Evolutionary conservation across 64 coral and sea anemone genomes (phyloP).

Genomic region (Montipora foliosa): DNA sequence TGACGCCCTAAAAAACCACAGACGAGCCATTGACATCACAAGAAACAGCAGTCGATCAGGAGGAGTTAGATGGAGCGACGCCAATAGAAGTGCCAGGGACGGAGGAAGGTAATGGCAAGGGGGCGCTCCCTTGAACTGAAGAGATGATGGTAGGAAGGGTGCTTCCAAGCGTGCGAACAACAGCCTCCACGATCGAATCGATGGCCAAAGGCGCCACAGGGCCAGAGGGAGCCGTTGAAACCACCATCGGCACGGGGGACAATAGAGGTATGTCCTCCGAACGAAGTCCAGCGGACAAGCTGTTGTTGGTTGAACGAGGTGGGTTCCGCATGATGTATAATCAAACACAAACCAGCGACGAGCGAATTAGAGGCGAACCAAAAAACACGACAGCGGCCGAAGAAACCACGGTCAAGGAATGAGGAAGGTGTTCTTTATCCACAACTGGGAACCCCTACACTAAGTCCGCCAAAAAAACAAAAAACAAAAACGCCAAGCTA

Average conservation of each 20-base stretch:
- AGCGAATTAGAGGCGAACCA: too few species aligned
- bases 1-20: too few species aligned
- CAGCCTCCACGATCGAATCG: background rate
- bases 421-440: too few species aligned
- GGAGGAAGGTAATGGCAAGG: background rate
- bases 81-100: background rate
- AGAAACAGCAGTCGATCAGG: background rate
- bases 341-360: too few species aligned
- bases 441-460: too few species aligned
- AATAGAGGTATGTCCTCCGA: too few species aligned
- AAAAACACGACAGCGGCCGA: too few species aligned
- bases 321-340: background rate
- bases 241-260: background rate
- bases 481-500: too few species aligned
- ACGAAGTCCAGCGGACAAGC: background rate
- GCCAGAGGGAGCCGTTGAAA: background rate
- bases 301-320: conserved; percentile 8
- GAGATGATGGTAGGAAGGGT: background rate
- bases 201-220: background rate
- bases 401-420: too few species aligned
- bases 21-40: background rate
- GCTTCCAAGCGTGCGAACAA: background rate
- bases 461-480: too few species aligned
- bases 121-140: background rate
- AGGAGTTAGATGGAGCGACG: background rate